Conservation (phyloP, 1,140 invertebrate species). For the Ganaspis sp. region DNA sequence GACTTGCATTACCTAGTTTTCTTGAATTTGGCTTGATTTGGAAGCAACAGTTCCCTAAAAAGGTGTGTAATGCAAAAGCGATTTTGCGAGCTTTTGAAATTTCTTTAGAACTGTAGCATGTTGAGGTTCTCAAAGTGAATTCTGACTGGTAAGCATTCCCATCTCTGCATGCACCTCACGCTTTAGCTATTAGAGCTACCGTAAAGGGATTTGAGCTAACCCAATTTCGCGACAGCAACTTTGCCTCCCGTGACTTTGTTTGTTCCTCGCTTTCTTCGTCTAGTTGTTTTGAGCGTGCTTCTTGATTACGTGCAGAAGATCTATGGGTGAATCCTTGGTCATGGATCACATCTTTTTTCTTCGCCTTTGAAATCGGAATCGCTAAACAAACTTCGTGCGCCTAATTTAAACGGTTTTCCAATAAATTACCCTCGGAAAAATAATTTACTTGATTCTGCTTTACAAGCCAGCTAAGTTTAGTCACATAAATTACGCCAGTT, state of each 20-base stretch:
- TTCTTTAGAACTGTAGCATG: conserved; percentile 6
- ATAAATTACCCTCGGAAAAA: background rate
- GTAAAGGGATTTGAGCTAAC: conserved; percentile 74
- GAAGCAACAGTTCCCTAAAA: background rate
- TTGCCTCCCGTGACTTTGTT: conserved; percentile 65
- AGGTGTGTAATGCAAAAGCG: background rate
- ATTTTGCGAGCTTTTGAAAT: background rate
- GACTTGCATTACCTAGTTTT: background rate
- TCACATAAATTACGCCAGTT: no score
- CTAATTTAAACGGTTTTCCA: background rate
- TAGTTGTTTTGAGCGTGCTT: conserved; percentile 52
- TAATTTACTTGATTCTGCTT: background rate
- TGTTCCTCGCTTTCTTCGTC: conserved; percentile 49
- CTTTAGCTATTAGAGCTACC: conserved; percentile 72
- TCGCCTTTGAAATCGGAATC: background rate
- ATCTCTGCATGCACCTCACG: conserved; percentile 60
- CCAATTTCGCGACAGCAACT: conserved; percentile 73
- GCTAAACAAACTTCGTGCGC: conserved; percentile 3
- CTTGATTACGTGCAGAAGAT: conserved; percentile 38
- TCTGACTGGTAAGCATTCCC: conserved; percentile 47
- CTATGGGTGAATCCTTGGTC: conserved; percentile 13
- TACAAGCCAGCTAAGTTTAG: background rate
- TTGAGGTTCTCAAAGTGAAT: conserved; percentile 36
- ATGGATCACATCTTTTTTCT: background rate
- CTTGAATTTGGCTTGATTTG: background rate